Percentiles rank a stretch among this genome's conserved stretches.
These are phyloP conservation scores for Solea senegalensis DNA, from an alignment of 2,113 vertebrate genomes.

Conservation along the genomic window DNA sequence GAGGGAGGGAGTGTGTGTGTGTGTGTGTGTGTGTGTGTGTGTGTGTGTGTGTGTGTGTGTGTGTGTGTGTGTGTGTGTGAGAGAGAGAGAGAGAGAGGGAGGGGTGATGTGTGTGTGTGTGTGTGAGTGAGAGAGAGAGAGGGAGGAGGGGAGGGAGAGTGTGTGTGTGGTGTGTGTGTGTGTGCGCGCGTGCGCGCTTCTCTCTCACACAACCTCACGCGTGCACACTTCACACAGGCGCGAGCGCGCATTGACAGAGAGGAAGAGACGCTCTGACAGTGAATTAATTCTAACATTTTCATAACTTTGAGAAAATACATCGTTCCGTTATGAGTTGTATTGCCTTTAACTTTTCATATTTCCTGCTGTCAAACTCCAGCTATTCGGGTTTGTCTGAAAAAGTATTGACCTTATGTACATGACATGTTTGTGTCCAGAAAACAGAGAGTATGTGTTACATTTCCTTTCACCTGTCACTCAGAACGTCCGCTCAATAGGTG, in stretches of 20 bases:
- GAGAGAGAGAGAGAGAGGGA: no score
- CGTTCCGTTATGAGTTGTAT: conserved; percentile 6
- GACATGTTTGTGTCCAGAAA: conserved; percentile 1
- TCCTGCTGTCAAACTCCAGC: background rate
- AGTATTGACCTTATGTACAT: conserved; percentile 8
- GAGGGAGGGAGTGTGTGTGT: no score
- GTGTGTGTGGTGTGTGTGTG: background rate
- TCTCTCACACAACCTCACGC: conserved; percentile 59
- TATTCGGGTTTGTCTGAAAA: conserved; percentile 14
- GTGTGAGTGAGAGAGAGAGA: no score
- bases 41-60: no score
- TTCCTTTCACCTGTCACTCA: background rate
- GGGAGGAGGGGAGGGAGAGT: no score
- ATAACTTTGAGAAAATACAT: conserved; percentile 44
- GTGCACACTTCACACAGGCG: conserved; percentile 33
- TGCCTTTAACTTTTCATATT: conserved; percentile 48
- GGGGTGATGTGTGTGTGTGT: no score
- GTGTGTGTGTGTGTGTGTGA: no score
- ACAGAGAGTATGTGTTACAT: background rate
- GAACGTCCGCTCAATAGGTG: background rate
- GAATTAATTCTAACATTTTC: conserved; percentile 39
- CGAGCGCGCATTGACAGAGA: conserved; percentile 24
- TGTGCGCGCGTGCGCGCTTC: conserved; percentile 20
- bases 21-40: no score
- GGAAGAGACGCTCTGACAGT: conserved; percentile 22